These are phyloP conservation scores for Leptobrachium ailaonicum DNA, from an alignment of 2,113 vertebrate species.

Conservation along the genomic window DNA sequence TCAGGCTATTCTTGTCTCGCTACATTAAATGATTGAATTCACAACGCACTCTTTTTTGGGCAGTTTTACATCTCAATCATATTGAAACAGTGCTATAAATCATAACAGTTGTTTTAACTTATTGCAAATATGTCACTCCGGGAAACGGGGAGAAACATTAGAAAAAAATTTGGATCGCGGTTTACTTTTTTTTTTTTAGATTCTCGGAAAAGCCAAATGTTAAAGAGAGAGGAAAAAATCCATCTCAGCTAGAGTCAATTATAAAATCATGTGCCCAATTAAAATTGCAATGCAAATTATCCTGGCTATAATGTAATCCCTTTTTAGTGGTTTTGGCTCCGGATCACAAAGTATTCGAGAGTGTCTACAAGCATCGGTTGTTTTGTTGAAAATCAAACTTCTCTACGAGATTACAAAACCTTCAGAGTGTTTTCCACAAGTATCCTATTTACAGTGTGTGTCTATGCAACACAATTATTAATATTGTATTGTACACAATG, in stretches of 20 bases:
- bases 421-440: neutral
- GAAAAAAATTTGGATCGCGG: conserved; percentile 12
- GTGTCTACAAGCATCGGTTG: conserved; percentile 33
- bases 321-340: conserved; percentile 34
- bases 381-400: conserved; percentile 2
- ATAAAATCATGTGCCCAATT: conserved; percentile 30
- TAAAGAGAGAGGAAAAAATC: conserved; percentile 2
- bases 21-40: too few species aligned
- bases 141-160: neutral
- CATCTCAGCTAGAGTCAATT: conserved; percentile 30
- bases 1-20: too few species aligned
- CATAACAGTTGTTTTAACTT: neutral
- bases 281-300: neutral
- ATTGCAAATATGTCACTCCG: neutral
- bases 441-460: neutral
- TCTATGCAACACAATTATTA: too few species aligned
- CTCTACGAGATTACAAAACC: neutral
- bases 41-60: too few species aligned
- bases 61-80: conserved; percentile 22
- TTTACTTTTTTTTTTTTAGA: neutral
- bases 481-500: too few species aligned
- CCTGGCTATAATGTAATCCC: conserved; percentile 15
- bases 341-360: conserved; percentile 36
- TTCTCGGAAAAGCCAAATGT: conserved; percentile 27
- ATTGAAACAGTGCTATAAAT: conserved; percentile 22